A percentile compares a stretch with the other conserved stretches of the same genome.
These are phyloP conservation scores for Congeria kusceri DNA, from an alignment of 2,888 invertebrate genomes.

Conservation along the genomic window DNA sequence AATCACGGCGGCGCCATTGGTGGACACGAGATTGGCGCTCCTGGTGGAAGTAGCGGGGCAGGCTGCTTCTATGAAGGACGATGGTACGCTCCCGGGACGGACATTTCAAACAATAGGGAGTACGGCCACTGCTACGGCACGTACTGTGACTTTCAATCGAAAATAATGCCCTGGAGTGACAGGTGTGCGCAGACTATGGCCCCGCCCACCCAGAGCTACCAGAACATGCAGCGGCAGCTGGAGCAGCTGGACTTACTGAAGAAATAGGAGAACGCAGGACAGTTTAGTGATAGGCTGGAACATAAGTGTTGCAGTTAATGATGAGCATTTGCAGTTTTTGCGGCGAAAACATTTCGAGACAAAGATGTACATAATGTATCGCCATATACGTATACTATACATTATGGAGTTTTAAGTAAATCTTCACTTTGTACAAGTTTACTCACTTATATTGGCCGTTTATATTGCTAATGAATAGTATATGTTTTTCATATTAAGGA, in stretches of 20 bases:
- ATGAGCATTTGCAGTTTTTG: too few species aligned
- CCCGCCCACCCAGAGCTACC: background rate
- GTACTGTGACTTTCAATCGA: slow-evolving; percentile 53
- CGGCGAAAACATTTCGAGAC: too few species aligned
- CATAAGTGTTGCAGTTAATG: too few species aligned
- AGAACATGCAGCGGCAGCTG: background rate
- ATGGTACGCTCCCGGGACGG: slow-evolving; percentile 51
- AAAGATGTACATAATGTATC: too few species aligned
- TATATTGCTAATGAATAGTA: too few species aligned
- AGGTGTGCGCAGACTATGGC: slow-evolving; percentile 45
- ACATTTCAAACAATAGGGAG: slow-evolving; percentile 46
- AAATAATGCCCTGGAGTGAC: slow-evolving; percentile 47
- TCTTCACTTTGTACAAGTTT: too few species aligned
- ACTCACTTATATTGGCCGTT: too few species aligned
- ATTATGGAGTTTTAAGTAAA: too few species aligned
- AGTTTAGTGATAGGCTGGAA: too few species aligned
- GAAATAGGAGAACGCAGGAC: background rate
- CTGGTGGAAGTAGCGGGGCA: slow-evolving; percentile 12
- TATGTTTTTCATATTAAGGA: too few species aligned
- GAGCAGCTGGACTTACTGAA: slow-evolving; percentile 4
- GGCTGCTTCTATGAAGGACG: slow-evolving; percentile 40
- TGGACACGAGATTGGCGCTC: background rate
- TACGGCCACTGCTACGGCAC: slow-evolving; percentile 48
- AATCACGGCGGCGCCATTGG: too few species aligned
- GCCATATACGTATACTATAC: too few species aligned